Evolutionary conservation across 2,888 invertebrate genomes (phyloP), one percentile per base, ranked within the genome.

Genomic region (Ectobius pallidus): DNA sequence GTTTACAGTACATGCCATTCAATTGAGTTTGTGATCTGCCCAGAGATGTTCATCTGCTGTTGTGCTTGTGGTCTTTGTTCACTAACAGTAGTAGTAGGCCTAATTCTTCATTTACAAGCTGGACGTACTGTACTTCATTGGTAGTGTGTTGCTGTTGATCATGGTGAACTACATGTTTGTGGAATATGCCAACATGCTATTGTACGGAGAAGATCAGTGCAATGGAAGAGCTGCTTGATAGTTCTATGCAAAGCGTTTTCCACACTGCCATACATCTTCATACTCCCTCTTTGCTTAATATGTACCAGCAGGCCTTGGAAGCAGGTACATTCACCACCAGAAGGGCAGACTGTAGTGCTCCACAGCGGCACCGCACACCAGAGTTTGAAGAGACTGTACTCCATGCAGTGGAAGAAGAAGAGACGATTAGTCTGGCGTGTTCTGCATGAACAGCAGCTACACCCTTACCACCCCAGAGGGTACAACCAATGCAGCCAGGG

Each of bases 391-490:
- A 63, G 1, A 11, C 7, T n/a, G 32, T 34, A 2, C 63, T 32
- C 9, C 34, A 63, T 30, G 11, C 6, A 16, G 39, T 1, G 2
- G 63, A 27, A 27, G 61, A 61, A 25, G 20, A 61, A 7, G 7
- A n/a, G 11, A n/a, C 34, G 20, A 18, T 18, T 18, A n/a, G 7
- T 32, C 11, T 34, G 30, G 34, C 3, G 4, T 30, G 63, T 2
- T 30, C 7, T 63, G 32, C 67, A 67, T 67, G 9, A 67, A 16
- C 46, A 44, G 67, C 46, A 20, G 9, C 46, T 44, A 7, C 67
- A 67, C 42, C 67, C 67, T n/a, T 44, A 42, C 25, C 14, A 7
- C 27, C 14, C 7, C 67, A 67, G 6, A 67, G 27, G 16, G 67
- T 67, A 11, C 44, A 44, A 22, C 22, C 67, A 1, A 44, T 67